phyloP scores from a whole-genome alignment of 2,113 vertebrate species.

The Oenanthe oenanthe region DNA sequence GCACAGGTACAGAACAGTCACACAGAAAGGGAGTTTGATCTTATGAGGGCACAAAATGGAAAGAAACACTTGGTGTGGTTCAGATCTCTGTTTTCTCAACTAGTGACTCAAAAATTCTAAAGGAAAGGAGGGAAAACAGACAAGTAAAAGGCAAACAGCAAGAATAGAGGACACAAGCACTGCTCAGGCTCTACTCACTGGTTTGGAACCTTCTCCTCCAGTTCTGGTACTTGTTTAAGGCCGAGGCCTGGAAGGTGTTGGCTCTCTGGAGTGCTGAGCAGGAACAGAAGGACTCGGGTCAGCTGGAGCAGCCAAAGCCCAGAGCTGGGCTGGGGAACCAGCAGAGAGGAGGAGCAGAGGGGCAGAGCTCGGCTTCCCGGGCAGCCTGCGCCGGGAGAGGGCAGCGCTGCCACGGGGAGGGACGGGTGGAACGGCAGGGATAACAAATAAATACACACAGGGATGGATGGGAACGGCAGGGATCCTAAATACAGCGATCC shows the following conservation, averaged over 20 bases:
- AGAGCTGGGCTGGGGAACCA: fast-evolving
- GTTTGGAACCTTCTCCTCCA: conserved; percentile 77
- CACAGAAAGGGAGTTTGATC: background rate
- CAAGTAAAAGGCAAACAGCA: background rate
- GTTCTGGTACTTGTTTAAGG: conserved; percentile 61
- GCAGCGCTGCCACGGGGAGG: background rate
- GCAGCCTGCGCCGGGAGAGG: background rate
- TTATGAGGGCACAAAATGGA: background rate
- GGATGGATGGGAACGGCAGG: no score
- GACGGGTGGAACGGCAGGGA: no score
- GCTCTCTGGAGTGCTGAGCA: conserved; percentile 69
- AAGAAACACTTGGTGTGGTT: background rate
- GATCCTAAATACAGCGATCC: no score
- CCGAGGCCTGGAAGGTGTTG: conserved; percentile 55
- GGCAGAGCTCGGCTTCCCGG: fast-evolving
- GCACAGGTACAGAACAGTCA: background rate
- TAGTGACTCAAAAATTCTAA: background rate
- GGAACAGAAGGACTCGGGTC: background rate
- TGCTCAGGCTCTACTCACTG: conserved; percentile 66
- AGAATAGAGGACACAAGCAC: fast-evolving
- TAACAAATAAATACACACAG: no score
- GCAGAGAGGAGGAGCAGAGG: background rate
- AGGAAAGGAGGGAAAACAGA: background rate
- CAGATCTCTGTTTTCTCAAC: background rate
- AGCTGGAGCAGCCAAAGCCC: background rate